Percentiles rank a stretch among this genome's conserved stretches.
These are phyloP conservation scores for Pemphigus obesinymphae DNA, from an alignment of 1,140 invertebrate species.

Conservation along the genomic window DNA sequence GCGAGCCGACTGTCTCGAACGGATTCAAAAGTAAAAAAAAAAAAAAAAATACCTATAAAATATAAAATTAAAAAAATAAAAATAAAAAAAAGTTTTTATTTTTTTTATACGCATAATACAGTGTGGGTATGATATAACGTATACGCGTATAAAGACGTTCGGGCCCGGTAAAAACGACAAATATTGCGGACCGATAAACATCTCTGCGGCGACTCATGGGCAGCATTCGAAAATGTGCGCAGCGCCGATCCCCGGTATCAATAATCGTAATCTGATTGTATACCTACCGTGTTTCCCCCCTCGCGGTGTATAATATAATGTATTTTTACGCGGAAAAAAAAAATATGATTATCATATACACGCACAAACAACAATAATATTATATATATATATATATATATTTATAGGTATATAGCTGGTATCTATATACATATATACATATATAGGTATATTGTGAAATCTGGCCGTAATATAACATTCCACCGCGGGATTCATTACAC, in stretches of 20 bases:
- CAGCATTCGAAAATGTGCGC: background rate
- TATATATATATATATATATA: background rate
- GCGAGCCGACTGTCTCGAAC: background rate
- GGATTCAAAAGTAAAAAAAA: background rate
- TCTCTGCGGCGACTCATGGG: background rate
- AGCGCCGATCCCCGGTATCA: background rate
- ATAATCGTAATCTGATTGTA: constrained; percentile 35
- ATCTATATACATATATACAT: background rate
- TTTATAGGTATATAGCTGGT: too few species aligned
- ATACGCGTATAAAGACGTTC: constrained; percentile 27
- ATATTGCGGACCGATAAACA: constrained; percentile 40
- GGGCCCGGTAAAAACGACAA: constrained; percentile 13
- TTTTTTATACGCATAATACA: background rate
- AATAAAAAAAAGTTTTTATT: background rate
- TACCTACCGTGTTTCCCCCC: background rate
- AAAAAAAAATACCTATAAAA: too few species aligned
- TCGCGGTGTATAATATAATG: background rate
- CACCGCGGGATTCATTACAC: constrained; percentile 40
- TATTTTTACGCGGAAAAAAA: constrained; percentile 26
- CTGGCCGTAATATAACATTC: constrained; percentile 6
- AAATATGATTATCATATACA: constrained; percentile 15
- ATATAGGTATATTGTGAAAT: background rate
- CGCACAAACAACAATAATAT: background rate
- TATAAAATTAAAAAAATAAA: too few species aligned
- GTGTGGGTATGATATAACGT: too few species aligned